phyloP scores from a whole-genome alignment of 2,797 vertebrate genomes.

The Xenopus petersii region DNA sequence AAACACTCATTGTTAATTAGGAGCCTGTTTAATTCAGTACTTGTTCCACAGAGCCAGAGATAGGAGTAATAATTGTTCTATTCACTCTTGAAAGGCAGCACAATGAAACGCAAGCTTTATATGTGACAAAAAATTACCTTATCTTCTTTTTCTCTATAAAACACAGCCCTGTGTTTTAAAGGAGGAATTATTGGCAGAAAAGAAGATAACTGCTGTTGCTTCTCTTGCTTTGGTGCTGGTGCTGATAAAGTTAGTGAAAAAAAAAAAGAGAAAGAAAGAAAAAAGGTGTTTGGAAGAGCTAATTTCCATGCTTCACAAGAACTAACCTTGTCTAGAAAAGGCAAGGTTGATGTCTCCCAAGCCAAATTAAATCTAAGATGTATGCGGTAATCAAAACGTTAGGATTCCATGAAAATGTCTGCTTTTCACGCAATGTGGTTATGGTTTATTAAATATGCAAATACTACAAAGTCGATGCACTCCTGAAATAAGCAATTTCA shows the following conservation, averaged over 20 bases:
- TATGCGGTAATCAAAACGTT: constrained; percentile 58
- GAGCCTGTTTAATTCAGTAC: constrained; percentile 23
- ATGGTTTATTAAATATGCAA: constrained; percentile 60
- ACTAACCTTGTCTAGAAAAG: constrained; percentile 62
- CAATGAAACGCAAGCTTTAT: constrained; percentile 4
- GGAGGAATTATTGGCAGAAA: constrained; percentile 48
- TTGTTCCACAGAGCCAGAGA: constrained; percentile 16
- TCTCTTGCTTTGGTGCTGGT: constrained; percentile 40
- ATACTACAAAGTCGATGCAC: constrained; percentile 55
- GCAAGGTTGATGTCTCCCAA: constrained; percentile 63
- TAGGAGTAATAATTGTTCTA: constrained; percentile 26
- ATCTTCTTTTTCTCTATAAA: constrained; percentile 20
- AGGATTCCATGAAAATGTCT: constrained; percentile 61
- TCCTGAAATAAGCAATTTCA: constrained; percentile 52
- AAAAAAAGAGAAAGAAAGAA: background rate
- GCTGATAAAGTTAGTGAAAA: constrained; percentile 9
- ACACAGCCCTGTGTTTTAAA: constrained; percentile 4
- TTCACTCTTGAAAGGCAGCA: constrained; percentile 28
- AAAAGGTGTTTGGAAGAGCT: constrained; percentile 50
- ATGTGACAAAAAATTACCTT: constrained; percentile 9
- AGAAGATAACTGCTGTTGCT: constrained; percentile 39
- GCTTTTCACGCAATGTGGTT: constrained; percentile 54
- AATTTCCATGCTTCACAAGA: constrained; percentile 56
- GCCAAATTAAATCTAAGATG: constrained; percentile 63
- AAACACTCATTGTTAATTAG: constrained; percentile 44